Conservation (phyloP, 2,113 vertebrate species). For the Neomonachus schauinslandi region DNA sequence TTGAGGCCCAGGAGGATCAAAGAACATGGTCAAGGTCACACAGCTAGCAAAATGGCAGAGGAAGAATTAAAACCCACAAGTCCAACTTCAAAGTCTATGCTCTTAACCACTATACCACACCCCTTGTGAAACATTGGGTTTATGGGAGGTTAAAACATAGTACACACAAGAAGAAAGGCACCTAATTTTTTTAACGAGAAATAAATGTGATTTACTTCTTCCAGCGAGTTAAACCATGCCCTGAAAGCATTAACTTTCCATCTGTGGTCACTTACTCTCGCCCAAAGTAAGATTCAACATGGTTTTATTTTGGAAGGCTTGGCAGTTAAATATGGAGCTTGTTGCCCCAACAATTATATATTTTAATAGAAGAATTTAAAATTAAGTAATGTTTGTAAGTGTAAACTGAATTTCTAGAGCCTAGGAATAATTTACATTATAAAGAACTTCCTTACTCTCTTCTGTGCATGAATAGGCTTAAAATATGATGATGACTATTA, state of each 20-base stretch:
- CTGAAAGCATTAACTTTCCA: not conserved
- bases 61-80: not conserved
- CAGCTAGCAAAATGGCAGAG: not conserved
- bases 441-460: conserved; percentile 72
- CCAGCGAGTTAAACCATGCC: not conserved
- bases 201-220: not conserved
- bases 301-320: conserved; percentile 27
- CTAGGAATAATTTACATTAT: conserved; percentile 74
- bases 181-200: not conserved
- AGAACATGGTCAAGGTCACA: not conserved
- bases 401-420: conserved; percentile 67
- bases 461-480: conserved; percentile 70
- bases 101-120: not conserved
- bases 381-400: conserved; percentile 68
- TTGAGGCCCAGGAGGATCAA: not conserved
- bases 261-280: not conserved
- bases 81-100: not conserved
- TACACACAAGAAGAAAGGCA: not conserved
- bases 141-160: not conserved
- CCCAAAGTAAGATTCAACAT: not conserved
- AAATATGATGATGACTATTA: conserved; percentile 64
- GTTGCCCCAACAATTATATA: conserved; percentile 69
- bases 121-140: not conserved
- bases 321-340: conserved; percentile 59
- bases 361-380: conserved; percentile 73